Evolutionary conservation across 2,797 vertebrate genomes (phyloP), one percentile per base, ranked within the genome.

Genomic region (Streptopelia turtur): DNA sequence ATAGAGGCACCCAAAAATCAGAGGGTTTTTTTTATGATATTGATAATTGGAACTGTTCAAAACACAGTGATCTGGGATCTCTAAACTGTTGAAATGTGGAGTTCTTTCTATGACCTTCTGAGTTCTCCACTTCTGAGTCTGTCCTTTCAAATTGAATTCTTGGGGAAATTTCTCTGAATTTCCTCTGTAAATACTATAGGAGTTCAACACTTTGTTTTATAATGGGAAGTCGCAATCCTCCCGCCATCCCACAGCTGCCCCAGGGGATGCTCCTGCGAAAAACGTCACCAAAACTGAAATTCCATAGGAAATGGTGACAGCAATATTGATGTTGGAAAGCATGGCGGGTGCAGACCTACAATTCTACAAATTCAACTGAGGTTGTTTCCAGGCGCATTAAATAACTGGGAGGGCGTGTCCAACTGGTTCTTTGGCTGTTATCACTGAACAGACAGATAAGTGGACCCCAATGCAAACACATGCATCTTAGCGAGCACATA

Each of bases 401-500:
- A 25, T 15, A 72, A 6, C 25, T 27, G 24, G 3, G 27, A 55
- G 18, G 20, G 13, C 11, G 53, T 9, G 18, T 4, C 45, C 50
- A 16, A 4, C 30, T 30, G 50, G 50, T 25, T 16, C 43, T 39
- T 33, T 30, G 39, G 50, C 33, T 49, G 24, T 4, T 9, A 16
- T 1, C 41, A 5, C 52, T 21, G 30, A 66, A 23, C 37, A 50
- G 35, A 35, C 39, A 70, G 60, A 50, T 7, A 39, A 69, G 49
- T 2, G 1, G 18, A 83, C 13, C 21, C 70, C 53, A 59, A 10
- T 30, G 12, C 11, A 9, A 17, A 25, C 37, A 20, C 14, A 35
- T 3, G 0, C 15, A 27, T 3, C 33, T 35, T 3, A 5, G 10
- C 23, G 18, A 31, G 55, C 0, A 12, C 6, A 7, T 20, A 63